These are phyloP conservation scores for Actinia tenebrosa DNA, from an alignment of 64 coral and sea anemone genomes.

Conservation along the genomic window DNA sequence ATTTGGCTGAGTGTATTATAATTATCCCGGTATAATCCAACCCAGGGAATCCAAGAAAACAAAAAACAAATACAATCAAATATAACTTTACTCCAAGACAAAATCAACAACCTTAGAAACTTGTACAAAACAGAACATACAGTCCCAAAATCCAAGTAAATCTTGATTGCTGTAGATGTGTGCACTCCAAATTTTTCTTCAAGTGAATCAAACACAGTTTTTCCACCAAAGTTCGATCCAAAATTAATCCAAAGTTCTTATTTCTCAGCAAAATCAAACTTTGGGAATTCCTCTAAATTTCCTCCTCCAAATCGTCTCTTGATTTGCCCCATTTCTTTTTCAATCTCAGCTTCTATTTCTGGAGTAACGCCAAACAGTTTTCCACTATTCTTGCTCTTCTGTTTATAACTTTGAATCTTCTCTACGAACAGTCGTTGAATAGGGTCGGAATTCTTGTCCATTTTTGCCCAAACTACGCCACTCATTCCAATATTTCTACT, in stretches of 20 bases:
- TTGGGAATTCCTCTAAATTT: conserved; percentile 91
- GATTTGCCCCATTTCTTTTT: conserved; percentile 75
- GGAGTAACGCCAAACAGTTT: conserved; percentile 66
- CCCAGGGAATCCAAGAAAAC: background rate
- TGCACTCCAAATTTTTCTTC: background rate
- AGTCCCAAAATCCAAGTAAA: background rate
- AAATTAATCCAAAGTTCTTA: conserved; percentile 5
- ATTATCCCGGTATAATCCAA: background rate
- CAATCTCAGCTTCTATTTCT: conserved; percentile 77
- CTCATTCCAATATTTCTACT: conserved; percentile 66
- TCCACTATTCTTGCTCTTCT: conserved; percentile 75
- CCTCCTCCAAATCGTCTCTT: conserved; percentile 83
- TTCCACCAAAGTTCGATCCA: background rate
- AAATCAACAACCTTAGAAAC: background rate
- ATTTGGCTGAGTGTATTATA: no score
- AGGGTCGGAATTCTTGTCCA: conserved; percentile 68
- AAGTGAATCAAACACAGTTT: background rate
- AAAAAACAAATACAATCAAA: background rate
- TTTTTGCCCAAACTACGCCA: conserved; percentile 48
- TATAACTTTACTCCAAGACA: background rate
- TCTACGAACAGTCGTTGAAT: conserved; percentile 83
- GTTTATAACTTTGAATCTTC: conserved; percentile 88
- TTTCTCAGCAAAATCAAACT: conserved; percentile 69
- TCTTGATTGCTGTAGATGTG: background rate
- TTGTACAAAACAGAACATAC: conserved; percentile 14